Percentiles rank a stretch among this genome's conserved stretches.
phyloP scores from a whole-genome alignment of 2,797 vertebrate species.

The Tokudaia tokunoshimensis region DNA sequence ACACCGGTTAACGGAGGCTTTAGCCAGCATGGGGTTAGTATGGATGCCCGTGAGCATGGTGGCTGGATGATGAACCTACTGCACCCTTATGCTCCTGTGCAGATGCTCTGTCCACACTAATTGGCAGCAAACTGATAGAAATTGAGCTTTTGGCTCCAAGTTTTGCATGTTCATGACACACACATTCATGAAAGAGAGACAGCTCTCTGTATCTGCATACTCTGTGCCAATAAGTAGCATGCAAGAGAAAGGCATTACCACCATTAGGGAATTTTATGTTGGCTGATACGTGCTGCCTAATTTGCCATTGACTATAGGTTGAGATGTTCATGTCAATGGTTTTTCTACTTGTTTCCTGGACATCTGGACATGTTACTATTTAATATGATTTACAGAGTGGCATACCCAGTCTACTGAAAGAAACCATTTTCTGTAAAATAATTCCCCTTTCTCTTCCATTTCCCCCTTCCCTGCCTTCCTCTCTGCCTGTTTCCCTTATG shows the following conservation, averaged over 20 bases:
- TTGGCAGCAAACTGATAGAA: background rate
- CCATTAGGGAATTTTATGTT: background rate
- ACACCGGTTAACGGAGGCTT: background rate
- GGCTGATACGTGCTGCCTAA: background rate
- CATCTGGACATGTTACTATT: background rate
- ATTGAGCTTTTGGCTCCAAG: background rate
- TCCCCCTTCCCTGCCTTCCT: background rate
- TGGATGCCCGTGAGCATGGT: too few relatives aligned
- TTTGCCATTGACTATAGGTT: background rate
- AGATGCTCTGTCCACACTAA: background rate
- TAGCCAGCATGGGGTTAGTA: background rate
- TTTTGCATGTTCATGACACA: background rate
- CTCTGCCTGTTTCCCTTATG: conserved; percentile 6
- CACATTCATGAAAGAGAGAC: background rate
- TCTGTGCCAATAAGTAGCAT: background rate
- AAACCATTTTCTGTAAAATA: background rate
- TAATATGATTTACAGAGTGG: background rate
- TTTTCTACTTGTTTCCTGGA: background rate
- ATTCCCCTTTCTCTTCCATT: background rate
- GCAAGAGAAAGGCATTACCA: background rate
- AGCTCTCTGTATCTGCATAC: background rate
- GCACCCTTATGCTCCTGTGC: background rate
- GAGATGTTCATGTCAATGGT: background rate
- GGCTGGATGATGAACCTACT: too few relatives aligned
- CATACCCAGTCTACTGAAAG: background rate